A percentile compares a stretch with the other conserved stretches of the same genome.
Evolutionary conservation across 2,888 invertebrate species (phyloP).

Genomic region (Drosophila stalkeri): DNA sequence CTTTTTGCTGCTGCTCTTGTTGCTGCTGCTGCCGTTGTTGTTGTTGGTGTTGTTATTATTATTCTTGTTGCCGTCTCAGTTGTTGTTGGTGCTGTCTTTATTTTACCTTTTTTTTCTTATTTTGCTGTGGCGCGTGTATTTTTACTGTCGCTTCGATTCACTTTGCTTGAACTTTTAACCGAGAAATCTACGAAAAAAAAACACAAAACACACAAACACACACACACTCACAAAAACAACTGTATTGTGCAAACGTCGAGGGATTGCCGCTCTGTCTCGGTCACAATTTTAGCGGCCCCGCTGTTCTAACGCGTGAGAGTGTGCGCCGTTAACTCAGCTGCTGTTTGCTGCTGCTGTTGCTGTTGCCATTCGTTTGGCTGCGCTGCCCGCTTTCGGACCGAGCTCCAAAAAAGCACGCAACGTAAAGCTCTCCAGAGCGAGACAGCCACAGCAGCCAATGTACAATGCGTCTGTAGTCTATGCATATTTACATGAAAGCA

Average conservation of each 20-base stretch:
- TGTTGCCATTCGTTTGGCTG: slow-evolving; percentile 40
- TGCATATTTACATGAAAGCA: not conserved
- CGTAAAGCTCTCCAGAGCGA: slow-evolving; percentile 48
- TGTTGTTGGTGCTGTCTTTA: slow-evolving; percentile 32
- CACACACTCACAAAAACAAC: slow-evolving; percentile 11
- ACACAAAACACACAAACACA: slow-evolving; percentile 28
- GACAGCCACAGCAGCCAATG: slow-evolving; percentile 31
- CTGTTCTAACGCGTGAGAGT: slow-evolving; percentile 63
- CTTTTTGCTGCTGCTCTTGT: slow-evolving; percentile 25
- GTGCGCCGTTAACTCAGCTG: slow-evolving; percentile 65
- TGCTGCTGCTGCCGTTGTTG: slow-evolving; percentile 32
- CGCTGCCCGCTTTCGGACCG: slow-evolving; percentile 59
- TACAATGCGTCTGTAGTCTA: not conserved
- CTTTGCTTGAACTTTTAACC: slow-evolving; percentile 71
- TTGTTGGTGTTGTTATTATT: slow-evolving; percentile 41
- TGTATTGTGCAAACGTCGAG: slow-evolving; percentile 53
- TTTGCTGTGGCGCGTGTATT: slow-evolving; percentile 51
- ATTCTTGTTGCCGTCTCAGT: slow-evolving; percentile 26
- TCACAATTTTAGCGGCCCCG: slow-evolving; percentile 59
- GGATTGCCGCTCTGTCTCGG: slow-evolving; percentile 48
- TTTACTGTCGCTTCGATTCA: slow-evolving; percentile 48
- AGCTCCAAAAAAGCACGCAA: slow-evolving; percentile 64
- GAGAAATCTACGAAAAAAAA: slow-evolving; percentile 56
- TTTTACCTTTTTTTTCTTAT: slow-evolving; percentile 12
- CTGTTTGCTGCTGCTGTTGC: slow-evolving; percentile 51